Evolutionary conservation across 2,888 invertebrate species (phyloP).

Genomic region (Tenthredo mesomela): DNA sequence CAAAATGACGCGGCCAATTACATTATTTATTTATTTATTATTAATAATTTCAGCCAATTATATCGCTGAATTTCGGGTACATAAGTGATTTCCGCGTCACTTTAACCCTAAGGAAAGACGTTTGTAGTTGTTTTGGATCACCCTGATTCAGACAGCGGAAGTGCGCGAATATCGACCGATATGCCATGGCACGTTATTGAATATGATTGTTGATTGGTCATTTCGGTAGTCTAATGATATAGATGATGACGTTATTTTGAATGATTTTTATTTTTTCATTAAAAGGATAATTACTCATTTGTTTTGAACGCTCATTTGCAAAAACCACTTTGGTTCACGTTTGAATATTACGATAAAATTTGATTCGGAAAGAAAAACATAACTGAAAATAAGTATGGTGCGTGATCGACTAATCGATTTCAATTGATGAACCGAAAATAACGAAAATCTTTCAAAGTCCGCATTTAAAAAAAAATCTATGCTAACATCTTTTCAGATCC

Average conservation of each 20-base stretch:
- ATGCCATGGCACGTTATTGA: not conserved
- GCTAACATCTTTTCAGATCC: not conserved
- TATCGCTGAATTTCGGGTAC: no score
- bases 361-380: not conserved
- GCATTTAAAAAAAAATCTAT: not conserved
- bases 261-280: not conserved
- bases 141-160: no score
- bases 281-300: not conserved
- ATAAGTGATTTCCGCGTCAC: no score
- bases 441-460: not conserved
- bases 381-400: not conserved
- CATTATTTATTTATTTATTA: no score
- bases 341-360: not conserved
- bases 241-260: not conserved
- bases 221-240: not conserved
- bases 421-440: not conserved
- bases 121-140: no score
- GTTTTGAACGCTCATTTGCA: not conserved
- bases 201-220: not conserved
- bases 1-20: not conserved
- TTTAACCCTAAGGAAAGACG: no score
- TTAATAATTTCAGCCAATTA: no score
- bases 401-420: not conserved
- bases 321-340: not conserved
- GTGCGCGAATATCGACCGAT: not conserved